A percentile compares a stretch with the other conserved stretches of the same genome.
Conservation (phyloP, 2,888 invertebrate genomes). For the Proisotoma minuta region DNA sequence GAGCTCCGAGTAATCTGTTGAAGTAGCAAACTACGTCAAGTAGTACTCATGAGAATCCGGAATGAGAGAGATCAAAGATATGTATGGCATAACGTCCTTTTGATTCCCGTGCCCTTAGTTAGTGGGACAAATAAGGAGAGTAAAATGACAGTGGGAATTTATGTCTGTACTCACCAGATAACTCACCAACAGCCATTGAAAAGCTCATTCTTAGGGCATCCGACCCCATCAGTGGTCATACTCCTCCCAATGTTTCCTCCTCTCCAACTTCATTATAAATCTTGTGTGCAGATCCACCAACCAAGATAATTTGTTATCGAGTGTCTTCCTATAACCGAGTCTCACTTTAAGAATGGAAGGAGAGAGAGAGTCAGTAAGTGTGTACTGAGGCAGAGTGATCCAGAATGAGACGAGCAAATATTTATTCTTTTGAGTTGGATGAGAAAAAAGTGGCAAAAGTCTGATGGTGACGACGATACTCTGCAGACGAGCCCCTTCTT, state of each 20-base stretch:
- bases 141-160: neutral
- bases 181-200: neutral
- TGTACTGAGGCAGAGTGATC: too few relatives aligned
- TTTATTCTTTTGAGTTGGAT: constrained; percentile 1
- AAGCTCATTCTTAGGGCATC: too few relatives aligned
- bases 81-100: too few relatives aligned
- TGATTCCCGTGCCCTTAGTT: neutral
- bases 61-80: too few relatives aligned
- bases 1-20: neutral
- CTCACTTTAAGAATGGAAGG: neutral
- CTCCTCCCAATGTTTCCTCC: too few relatives aligned
- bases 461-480: neutral
- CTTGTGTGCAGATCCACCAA: neutral
- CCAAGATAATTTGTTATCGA: constrained; percentile 5
- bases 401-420: constrained; percentile 4
- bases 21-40: neutral
- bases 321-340: constrained; percentile 2
- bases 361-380: neutral
- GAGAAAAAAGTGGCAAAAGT: constrained; percentile 4
- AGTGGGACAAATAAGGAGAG: constrained; percentile 1
- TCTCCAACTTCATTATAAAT: constrained; percentile 3
- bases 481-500: neutral
- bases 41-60: neutral
- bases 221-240: too few relatives aligned
- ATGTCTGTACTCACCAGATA: neutral